phyloP scores from a whole-genome alignment of 2,888 invertebrate species.

The Cartodere bifasciata region DNA sequence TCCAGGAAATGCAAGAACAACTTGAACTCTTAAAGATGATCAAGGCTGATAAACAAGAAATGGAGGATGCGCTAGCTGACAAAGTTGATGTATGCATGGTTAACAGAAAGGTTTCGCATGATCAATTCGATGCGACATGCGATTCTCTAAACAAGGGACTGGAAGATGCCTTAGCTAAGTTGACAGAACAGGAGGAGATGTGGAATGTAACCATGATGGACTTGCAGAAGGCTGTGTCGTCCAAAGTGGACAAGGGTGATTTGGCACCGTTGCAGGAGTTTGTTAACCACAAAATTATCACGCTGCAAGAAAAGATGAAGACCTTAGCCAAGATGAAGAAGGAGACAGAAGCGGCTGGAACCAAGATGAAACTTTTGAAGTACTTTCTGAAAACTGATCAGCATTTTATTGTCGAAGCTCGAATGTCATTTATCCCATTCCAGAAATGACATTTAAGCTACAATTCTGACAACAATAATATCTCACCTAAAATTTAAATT shows the following conservation, averaged over 20 bases:
- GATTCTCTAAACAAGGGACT: background rate
- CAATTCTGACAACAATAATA: no score
- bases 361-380: slow-evolving; percentile 51
- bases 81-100: slow-evolving; percentile 1
- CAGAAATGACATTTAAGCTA: no score
- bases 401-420: no score
- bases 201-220: slow-evolving; percentile 55
- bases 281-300: slow-evolving; percentile 46
- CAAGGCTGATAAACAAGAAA: slow-evolving; percentile 1
- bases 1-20: no score
- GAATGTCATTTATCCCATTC: no score
- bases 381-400: no score
- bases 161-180: background rate
- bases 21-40: background rate
- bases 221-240: slow-evolving; percentile 53
- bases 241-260: slow-evolving; percentile 53
- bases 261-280: slow-evolving; percentile 50
- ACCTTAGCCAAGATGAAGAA: slow-evolving; percentile 43
- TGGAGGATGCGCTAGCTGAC: background rate
- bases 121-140: background rate
- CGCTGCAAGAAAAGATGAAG: slow-evolving; percentile 49
- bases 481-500: no score
- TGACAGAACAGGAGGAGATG: slow-evolving; percentile 38
- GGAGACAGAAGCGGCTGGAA: slow-evolving; percentile 60
- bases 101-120: background rate